Evolutionary conservation across 1,140 invertebrate genomes (phyloP).

Genomic region (Diorhabda sublineata): DNA sequence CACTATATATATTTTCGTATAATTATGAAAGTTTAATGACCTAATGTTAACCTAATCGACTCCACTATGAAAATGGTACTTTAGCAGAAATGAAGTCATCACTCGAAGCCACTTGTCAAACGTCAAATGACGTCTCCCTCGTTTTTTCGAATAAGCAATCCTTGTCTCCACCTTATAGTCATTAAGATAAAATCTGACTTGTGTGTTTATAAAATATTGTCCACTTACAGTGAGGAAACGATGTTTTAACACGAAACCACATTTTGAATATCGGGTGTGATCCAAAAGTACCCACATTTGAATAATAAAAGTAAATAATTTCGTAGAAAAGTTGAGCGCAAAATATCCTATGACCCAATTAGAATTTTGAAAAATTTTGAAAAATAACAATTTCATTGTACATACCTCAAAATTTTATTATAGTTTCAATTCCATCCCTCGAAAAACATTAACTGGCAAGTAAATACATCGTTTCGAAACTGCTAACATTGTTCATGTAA

Average conservation of each 20-base stretch:
- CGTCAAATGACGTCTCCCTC: constrained; percentile 1
- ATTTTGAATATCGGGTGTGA: background rate
- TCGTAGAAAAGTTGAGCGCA: too few species aligned
- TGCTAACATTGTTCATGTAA: too few species aligned
- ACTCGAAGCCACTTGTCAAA: background rate
- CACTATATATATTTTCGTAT: background rate
- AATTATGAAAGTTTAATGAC: too few species aligned
- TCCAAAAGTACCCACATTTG: background rate
- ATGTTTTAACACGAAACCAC: background rate
- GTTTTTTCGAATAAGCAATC: background rate
- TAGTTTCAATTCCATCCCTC: too few species aligned
- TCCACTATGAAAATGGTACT: background rate
- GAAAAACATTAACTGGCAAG: too few species aligned
- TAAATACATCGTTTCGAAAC: too few species aligned
- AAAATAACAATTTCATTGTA: too few species aligned
- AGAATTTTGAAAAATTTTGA: too few species aligned
- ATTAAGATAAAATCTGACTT: background rate
- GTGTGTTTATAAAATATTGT: constrained; percentile 1
- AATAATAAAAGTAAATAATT: too few species aligned
- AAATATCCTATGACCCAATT: too few species aligned
- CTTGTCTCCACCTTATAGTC: background rate
- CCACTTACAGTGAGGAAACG: background rate
- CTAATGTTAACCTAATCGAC: background rate
- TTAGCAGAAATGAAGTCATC: background rate
- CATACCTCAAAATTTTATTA: too few species aligned